Base-by-base conservation (phyloP, 2,888 invertebrate genomes). In the Parthenolecanium corni region DNA sequence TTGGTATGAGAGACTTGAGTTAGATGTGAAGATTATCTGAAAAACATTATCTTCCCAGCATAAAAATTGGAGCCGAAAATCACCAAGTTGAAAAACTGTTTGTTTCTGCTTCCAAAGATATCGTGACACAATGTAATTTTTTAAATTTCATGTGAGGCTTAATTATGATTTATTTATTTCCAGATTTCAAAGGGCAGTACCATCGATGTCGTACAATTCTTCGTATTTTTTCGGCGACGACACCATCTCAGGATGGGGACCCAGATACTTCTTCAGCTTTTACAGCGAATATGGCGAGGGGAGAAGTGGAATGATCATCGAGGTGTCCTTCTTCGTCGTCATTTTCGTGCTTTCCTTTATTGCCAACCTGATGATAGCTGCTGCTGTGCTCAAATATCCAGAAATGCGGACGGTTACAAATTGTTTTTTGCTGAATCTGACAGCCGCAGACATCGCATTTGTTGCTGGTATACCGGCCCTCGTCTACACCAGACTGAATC, bases 391-490 rank as follows among this genome's bases (percentile, higher is more conserved):
- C 62, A 73, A 76, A 70, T 79, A 75, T 68, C 73, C 76, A 44
- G 78, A 78, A 68, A 77, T 79, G 75, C 72, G 76, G 68, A 79
- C 79, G 38, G 79, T 80, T 64, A 78, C 78, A 66, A 80, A 79
- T 70, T 76, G 77, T 68, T 79, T 79, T 71, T 74, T 80, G 61
- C 74, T 79, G 67, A 80, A 80, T 71, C 72, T 80, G 69, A 83
- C 84, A 14, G 80, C 81, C 65, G 79, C 84, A 21, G 85, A 85
- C 73, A 73, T 84, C 65, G 70, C 80, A 53, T 79, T 80, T 69
- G 76, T 78, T 21, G 67, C 76, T 25, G 78, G 79, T 44, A 77
- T 79, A 66, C 79, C 80, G 3, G 76, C 76, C 6, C 75, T 79
- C 52, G 77, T 78, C 18, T 76, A 76, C 66, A 76, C 78, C 5